Evolutionary conservation across 1,140 invertebrate genomes (phyloP).

Genomic region (Drosophila virilis): DNA sequence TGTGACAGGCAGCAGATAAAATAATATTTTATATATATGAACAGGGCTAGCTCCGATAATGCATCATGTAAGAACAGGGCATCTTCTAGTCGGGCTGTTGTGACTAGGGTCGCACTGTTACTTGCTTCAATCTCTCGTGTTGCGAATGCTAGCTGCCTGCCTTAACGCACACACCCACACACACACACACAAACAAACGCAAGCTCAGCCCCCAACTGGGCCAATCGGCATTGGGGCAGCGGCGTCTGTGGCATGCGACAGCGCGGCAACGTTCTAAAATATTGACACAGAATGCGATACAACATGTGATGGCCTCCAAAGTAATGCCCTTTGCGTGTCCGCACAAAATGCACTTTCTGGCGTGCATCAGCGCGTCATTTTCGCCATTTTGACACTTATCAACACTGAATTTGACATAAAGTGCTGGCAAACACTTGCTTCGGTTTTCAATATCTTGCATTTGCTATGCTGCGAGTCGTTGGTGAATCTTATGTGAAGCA

Average conservation of each 20-base stretch:
- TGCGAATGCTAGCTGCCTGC: too few relatives aligned
- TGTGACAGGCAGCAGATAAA: too few relatives aligned
- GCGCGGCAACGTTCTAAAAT: constrained; percentile 20
- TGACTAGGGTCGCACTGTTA: too few relatives aligned
- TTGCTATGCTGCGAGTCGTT: background rate
- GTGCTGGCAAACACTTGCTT: background rate
- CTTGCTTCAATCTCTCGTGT: background rate
- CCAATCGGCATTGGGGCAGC: constrained; percentile 24
- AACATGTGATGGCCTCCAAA: background rate
- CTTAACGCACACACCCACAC: background rate
- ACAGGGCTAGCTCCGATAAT: too few relatives aligned
- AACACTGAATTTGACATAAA: constrained; percentile 7
- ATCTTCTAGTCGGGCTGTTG: background rate
- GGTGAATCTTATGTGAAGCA: too few relatives aligned
- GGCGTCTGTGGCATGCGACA: constrained; percentile 6
- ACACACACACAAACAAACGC: constrained; percentile 4
- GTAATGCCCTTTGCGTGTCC: background rate
- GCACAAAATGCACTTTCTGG: background rate
- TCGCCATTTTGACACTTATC: constrained; percentile 5
- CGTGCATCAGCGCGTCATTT: too few relatives aligned
- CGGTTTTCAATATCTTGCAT: too few relatives aligned
- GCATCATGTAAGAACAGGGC: background rate
- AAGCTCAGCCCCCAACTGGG: constrained; percentile 7
- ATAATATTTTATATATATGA: too few relatives aligned
- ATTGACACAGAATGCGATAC: constrained; percentile 18